Evolutionary conservation across 2,888 invertebrate genomes (phyloP), one percentile per base, ranked within the genome.

Genomic region (Scotopteryx bipunctaria): DNA sequence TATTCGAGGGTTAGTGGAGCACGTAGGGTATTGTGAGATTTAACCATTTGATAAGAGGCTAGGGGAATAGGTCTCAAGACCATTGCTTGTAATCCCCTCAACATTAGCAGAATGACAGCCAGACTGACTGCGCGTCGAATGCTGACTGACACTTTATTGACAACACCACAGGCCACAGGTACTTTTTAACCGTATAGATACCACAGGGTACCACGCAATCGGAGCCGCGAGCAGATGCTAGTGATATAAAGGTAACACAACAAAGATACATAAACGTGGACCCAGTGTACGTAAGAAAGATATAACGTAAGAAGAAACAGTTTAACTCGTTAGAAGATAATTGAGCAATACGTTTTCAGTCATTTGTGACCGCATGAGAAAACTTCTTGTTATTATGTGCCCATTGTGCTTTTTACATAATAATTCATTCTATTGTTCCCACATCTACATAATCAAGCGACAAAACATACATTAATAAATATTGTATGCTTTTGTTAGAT

Each of bases 351-450:
- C 2, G 8, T 21, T 23, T 16, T 43, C 17, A 29, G 17, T 9
- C 3, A n/a, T 9, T 16, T 9, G 9, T 43, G 6, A 11, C 11
- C 1, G 21, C 29, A 15, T 45, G 44, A 29, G 44, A 45, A 37
- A 19, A 27, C 19, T 23, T 23, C 36, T 45, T 37, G 36, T 36
- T 29, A 35, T 36, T 9, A 36, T 15, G 35, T 17, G 41, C 14
- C 36, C 19, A 45, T 45, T 45, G 44, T 45, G 9, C 14, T 29
- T 45, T 45, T 45, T 29, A 27, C 36, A 14, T 35, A 19, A 42
- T 32, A 29, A 16, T 17, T 17, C 40, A 27, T 9, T 15, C 41
- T 14, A 32, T 42, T 42, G 42, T 42, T 42, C 23, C 23, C 9
- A 21, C 5, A 40, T 17, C 29, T 11, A 29, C 19, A n/a, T n/a